phyloP scores from a whole-genome alignment of 2,797 vertebrate genomes.

The Bovichtus diacanthus region DNA sequence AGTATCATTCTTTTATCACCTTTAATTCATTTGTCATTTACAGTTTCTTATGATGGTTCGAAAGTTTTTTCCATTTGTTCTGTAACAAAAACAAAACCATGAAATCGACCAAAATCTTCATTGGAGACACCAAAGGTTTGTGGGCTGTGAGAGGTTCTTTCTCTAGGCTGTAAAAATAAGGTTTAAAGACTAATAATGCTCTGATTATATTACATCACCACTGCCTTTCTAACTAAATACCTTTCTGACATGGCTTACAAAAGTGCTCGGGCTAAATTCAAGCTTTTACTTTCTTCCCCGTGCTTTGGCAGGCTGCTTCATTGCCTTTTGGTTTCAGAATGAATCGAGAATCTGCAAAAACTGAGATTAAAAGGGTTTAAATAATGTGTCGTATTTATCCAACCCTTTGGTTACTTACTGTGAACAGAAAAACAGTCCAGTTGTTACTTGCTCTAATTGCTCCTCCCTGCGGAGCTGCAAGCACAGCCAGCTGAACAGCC shows the following conservation, averaged over 20 bases:
- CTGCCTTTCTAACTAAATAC: not conserved
- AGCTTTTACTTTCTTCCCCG: not conserved
- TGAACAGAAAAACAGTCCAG: conserved; percentile 33
- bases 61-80: no score
- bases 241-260: not conserved
- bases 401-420: conserved; percentile 15
- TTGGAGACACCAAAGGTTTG: accelerated
- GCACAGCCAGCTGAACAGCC: conserved; percentile 44
- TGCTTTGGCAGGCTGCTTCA: not conserved
- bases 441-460: conserved; percentile 45
- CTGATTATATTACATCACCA: not conserved
- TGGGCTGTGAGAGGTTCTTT: no score
- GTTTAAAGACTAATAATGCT: not conserved
- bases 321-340: conserved; percentile 1
- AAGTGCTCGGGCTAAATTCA: not conserved
- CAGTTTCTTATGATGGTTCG: no score
- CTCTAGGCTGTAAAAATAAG: no score
- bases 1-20: not conserved
- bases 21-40: no score
- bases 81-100: not conserved
- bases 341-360: not conserved
- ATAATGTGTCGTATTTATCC: conserved; percentile 15
- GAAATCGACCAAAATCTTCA: not conserved
- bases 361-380: conserved; percentile 6
- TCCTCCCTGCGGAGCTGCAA: conserved; percentile 48